Conservation (phyloP, 2,113 vertebrate species). For the Synodontis membranacea region DNA sequence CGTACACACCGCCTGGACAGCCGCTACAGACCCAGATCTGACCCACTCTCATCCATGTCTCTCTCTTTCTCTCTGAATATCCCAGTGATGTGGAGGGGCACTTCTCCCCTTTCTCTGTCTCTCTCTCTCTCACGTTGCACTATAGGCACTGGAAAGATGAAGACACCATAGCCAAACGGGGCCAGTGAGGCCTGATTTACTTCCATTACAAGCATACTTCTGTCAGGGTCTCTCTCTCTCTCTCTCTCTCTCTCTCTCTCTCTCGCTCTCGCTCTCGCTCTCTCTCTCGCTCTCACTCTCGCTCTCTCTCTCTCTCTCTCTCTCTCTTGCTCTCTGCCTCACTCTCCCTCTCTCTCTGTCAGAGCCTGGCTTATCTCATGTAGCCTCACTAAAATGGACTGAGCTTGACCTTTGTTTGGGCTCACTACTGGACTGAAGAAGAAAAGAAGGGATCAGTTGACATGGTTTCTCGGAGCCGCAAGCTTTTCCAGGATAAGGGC, state of each 20-base stretch:
- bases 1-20: constrained; percentile 85
- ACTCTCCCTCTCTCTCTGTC: constrained; percentile 38
- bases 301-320: constrained; percentile 39
- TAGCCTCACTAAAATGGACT: constrained; percentile 58
- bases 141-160: constrained; percentile 53
- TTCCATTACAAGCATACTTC: constrained; percentile 77
- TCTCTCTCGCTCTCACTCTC: constrained; percentile 33
- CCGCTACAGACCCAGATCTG: constrained; percentile 92
- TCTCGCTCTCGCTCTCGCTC: constrained; percentile 38
- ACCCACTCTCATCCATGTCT: constrained; percentile 63
- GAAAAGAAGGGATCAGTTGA: neutral
- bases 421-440: neutral
- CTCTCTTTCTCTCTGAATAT: constrained; percentile 52
- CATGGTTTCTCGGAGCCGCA: neutral
- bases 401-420: constrained; percentile 25
- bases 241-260: constrained; percentile 38
- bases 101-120: constrained; percentile 26
- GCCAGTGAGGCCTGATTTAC: constrained; percentile 70
- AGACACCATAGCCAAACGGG: constrained; percentile 25
- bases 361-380: constrained; percentile 55
- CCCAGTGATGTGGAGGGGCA: constrained; percentile 54
- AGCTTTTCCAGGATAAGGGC: constrained; percentile 46
- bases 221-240: constrained; percentile 65
- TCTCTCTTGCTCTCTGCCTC: constrained; percentile 38
- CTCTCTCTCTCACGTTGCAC: constrained; percentile 55